Base-by-base conservation (phyloP, 2,888 invertebrate genomes). In the Thera britannica region DNA sequence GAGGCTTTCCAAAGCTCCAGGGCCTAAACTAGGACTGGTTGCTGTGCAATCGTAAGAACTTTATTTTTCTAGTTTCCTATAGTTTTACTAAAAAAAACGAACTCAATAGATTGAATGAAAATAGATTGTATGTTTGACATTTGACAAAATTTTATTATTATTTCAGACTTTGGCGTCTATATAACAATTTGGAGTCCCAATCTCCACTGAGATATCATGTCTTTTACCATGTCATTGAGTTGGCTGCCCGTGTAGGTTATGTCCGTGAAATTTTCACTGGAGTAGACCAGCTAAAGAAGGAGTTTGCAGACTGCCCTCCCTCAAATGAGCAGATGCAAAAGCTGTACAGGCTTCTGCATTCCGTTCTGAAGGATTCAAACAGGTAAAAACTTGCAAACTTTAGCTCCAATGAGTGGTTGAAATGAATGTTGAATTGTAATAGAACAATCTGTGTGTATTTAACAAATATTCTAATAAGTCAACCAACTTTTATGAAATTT, bases 321-420 rank as follows among this genome's bases (percentile, higher is more conserved):
- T 96, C 97, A 1, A 97, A 96, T 81, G 98, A 98, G 88, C 97
- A 98, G 89, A 96, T 98, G 95, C 99, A 99, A 86, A 98, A 98
- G 82, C 92, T 99, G 2, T 96, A 98, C 79, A 95, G 99, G 77
- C 92, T 98, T 34, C 90, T 99, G 62, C 98, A 99, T 85, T 97
- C 98, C 90, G 98, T 98, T 41, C 93, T 98, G 52, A 97, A 97
- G 83, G 97, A 97, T 83, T 97, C 97, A 79, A 97, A 97, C 84
- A 96, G 96, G 97, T 97, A 71, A 9, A 46, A 46, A 46, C 1
- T 46, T 2, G 7, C 44, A 46, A 46, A 46, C 41, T 41, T 41
- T 5, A 41, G 7, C 4, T 4, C 5, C 7, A 7, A 41, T 41
- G 3, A 7, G 7, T 41, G 48, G 48, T 48, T 48, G 6, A 12